Base-by-base conservation (phyloP, 2,888 invertebrate species). In the Disparrhopalites patrizii region DNA sequence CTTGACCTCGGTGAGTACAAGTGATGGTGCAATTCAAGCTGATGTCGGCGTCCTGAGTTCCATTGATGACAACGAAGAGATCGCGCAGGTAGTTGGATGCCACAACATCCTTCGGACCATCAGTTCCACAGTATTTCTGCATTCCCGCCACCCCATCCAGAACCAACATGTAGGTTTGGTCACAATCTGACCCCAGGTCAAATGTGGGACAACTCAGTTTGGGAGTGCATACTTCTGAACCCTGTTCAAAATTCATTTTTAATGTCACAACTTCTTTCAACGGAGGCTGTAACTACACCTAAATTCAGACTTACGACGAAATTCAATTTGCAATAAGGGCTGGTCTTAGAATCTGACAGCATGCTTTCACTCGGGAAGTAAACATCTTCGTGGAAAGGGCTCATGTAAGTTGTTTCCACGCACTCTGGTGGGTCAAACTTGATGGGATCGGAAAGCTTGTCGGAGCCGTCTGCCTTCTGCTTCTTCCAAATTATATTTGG, bases 161-260 rank as follows among this genome's bases (percentile, higher is more conserved):
- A 36, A 73, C 62, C 23, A 64, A 55, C 23, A 71, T 40, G 31
- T 66, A 71, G n/a, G 36, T 36, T 23, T 54, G 51, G 28, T 52
- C 28, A 20, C 60, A 58, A 31, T 47, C 38, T 13, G 52, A 13
- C n/a, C 47, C 36, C 3, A 69, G 28, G 1, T 66, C 25, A 23
- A 65, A 67, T 0, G 13, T 38, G 15, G 47, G 38, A 58, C 74
- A 74, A 0, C 61, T 62, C 3, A 74, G 28, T 47, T 33, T 60
- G 1, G 74, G 74, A 5, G 70, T 61, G 43, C 74, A 74, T 2
- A 70, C 70, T 28, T 74, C 74, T 1, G 72, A 68, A 15, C 74
- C 74, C 70, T 72, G 2, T 27, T 1, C 18, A 25, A 30, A 55
- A 50, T 3, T 4, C 25, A 2, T 52, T 13, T 52, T 55, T 31